Percentiles rank a stretch among this genome's conserved stretches.
Evolutionary conservation across 2,888 invertebrate genomes (phyloP).

Genomic region (Thysanoteuthis rhombus): DNA sequence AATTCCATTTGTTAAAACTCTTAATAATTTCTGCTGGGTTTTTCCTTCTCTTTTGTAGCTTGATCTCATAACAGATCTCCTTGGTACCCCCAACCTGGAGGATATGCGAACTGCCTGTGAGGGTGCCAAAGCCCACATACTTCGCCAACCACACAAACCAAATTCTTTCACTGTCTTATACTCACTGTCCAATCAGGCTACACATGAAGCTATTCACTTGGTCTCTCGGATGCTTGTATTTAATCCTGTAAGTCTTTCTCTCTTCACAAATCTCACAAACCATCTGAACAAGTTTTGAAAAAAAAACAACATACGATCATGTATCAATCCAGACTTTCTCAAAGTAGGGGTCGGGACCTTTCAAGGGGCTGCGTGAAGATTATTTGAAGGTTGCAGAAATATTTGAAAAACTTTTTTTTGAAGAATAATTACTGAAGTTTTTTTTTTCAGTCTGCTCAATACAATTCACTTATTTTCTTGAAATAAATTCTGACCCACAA

Average conservation of each 20-base stretch:
- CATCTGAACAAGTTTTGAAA: neutral
- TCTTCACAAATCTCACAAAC: neutral
- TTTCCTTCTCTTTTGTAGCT: constrained; percentile 73
- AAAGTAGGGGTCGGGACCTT: too few species aligned
- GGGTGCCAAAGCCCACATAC: constrained; percentile 86
- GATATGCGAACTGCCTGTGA: constrained; percentile 98
- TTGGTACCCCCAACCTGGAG: constrained; percentile 93
- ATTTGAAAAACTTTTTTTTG: too few species aligned
- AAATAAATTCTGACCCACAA: too few species aligned
- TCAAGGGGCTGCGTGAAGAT: too few species aligned
- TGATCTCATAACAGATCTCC: constrained; percentile 95
- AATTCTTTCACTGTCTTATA: constrained; percentile 75
- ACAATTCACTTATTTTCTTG: too few species aligned
- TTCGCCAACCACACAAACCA: constrained; percentile 75
- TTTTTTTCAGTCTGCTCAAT: too few species aligned
- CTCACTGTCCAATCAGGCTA: constrained; percentile 90
- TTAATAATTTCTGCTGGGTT: neutral
- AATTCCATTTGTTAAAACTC: neutral
- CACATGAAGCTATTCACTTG: constrained; percentile 97
- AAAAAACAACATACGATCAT: too few species aligned
- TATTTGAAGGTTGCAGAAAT: too few species aligned
- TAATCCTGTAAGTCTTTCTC: constrained; percentile 82
- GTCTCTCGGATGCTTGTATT: constrained; percentile 97
- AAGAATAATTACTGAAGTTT: too few species aligned
- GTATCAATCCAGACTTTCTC: too few species aligned